These are phyloP conservation scores for Psylliodes chrysocephalus DNA, from an alignment of 2,888 invertebrate species.

Conservation along the genomic window DNA sequence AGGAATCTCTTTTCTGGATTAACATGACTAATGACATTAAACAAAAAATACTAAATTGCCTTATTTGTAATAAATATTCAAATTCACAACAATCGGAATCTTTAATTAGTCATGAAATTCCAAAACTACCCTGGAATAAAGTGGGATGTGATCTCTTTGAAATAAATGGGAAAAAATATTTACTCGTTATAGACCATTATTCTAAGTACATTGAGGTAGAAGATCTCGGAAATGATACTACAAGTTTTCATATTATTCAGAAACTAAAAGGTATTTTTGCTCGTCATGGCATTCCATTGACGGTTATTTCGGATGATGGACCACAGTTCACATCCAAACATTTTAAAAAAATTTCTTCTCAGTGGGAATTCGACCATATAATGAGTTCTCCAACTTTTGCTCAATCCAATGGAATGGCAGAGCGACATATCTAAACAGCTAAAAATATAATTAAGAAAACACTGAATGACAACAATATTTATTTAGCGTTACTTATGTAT, in stretches of 20 bases:
- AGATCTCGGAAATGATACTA: slow-evolving; percentile 25
- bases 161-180: slow-evolving; percentile 24
- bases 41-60: slow-evolving; percentile 31
- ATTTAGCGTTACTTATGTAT: slow-evolving; percentile 29
- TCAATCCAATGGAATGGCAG: no score
- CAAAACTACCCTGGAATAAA: slow-evolving; percentile 31
- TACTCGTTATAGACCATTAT: slow-evolving; percentile 36
- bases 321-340: slow-evolving; percentile 25
- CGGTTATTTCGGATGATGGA: slow-evolving; percentile 37
- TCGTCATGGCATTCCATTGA: slow-evolving; percentile 39
- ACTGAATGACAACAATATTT: slow-evolving; percentile 20
- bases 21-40: slow-evolving; percentile 36
- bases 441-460: slow-evolving; percentile 25
- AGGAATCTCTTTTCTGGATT: slow-evolving; percentile 37
- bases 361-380: slow-evolving; percentile 26
- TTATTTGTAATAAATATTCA: slow-evolving; percentile 31
- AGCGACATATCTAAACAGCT: slow-evolving; percentile 22
- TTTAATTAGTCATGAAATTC: slow-evolving; percentile 32
- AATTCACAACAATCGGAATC: slow-evolving; percentile 35
- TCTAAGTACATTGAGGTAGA: slow-evolving; percentile 37
- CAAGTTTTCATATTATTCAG: slow-evolving; percentile 24
- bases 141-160: slow-evolving; percentile 38
- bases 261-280: slow-evolving; percentile 37
- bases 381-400: slow-evolving; percentile 29
- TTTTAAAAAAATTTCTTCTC: slow-evolving; percentile 27